Evolutionary conservation across 2,797 vertebrate species (phyloP), one percentile per base, ranked within the genome.

Genomic region (Loriculus beryllinus): DNA sequence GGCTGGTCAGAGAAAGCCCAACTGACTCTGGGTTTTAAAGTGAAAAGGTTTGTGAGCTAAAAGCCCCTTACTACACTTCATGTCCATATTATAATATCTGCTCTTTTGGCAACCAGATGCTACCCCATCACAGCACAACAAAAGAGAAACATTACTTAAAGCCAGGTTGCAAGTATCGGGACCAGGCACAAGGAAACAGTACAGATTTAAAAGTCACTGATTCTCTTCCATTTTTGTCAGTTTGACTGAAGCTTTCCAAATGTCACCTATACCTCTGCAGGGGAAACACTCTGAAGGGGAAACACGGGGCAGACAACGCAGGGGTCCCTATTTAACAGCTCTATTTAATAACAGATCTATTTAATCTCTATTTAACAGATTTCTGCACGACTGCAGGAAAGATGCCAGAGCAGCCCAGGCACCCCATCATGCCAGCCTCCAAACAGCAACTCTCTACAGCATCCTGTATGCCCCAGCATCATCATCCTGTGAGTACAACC

Each of bases 61-160:
- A 3, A 51, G 49, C 31, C 15, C 39, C 47, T 56, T 5, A 0
- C 35, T 3, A 0, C 0, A 22, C 31, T 29, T 43, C 19, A 52
- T 37, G 92, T 2, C 33, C 5, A 0, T 13, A 2, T 7, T 1
- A 4, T 54, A 31, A 0, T 2, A 1, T 10, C n/a, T 14, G 0
- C 25, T 26, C 42, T 4, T 19, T 6, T 1, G n/a, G 64, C 47
- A 51, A 2, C 39, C 42, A 14, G 49, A 10, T 16, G 13, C 20
- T n/a, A 7, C 22, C 65, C 35, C 42, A 1, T 7, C 3, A 15
- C 47, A 52, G 47, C 68, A 23, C 47, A 6, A 1, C 21, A 20
- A 6, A 8, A 2, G 28, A 45, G 57, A 42, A 59, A 26, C 6
- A 0, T 16, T 3, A 20, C 19, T 35, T 17, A 3, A 19, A 67